Percentiles rank a stretch among this genome's conserved stretches.
These are phyloP conservation scores for Penelope pileata DNA, from an alignment of 2,113 vertebrate species.

Conservation along the genomic window DNA sequence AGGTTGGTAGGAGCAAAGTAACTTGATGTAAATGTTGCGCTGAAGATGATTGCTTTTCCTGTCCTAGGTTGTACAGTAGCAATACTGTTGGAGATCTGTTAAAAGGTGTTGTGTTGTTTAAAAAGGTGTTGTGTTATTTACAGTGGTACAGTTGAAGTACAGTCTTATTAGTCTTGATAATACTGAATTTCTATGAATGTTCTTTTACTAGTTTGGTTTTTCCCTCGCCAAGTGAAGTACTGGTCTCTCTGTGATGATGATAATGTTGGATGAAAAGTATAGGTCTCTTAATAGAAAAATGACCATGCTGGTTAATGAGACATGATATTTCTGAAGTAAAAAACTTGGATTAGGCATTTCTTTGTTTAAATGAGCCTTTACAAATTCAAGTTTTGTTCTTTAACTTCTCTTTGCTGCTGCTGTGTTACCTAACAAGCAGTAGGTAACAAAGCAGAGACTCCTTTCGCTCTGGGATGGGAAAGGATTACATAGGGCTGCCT, in stretches of 20 bases:
- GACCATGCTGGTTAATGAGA: neutral
- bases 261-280: neutral
- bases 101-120: neutral
- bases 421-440: neutral
- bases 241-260: neutral
- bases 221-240: neutral
- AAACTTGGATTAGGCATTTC: neutral
- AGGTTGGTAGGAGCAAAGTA: neutral
- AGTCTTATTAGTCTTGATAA: neutral
- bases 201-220: neutral
- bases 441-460: neutral
- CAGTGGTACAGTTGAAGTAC: neutral
- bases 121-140: neutral
- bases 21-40: neutral
- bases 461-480: neutral
- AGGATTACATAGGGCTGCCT: neutral
- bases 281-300: neutral
- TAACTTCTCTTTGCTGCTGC: neutral
- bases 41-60: neutral
- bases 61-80: neutral
- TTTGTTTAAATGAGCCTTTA: neutral
- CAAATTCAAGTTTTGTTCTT: neutral
- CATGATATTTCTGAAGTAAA: neutral
- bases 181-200: neutral
- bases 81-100: neutral